Evolutionary conservation across 2,797 vertebrate genomes (phyloP).

Genomic region (Phoxinus dragarum): DNA sequence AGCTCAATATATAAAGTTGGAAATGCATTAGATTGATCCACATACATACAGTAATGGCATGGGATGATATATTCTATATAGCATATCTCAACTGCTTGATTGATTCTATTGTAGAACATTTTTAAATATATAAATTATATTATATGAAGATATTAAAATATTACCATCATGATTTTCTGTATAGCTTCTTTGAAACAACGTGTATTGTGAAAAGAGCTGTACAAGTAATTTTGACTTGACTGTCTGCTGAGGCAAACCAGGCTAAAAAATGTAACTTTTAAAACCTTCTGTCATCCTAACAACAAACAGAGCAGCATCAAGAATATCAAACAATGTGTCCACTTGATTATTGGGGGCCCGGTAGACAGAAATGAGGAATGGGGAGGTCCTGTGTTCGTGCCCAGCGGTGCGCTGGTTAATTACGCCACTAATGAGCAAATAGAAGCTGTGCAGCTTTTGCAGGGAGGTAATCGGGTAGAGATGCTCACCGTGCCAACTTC

Average conservation of each 20-base stretch:
- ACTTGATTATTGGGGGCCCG: neutral
- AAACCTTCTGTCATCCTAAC: neutral
- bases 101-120: neutral
- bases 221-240: neutral
- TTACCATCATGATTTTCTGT: neutral
- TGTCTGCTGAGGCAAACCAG: neutral
- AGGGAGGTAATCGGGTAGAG: constrained; percentile 30
- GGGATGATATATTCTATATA: no score
- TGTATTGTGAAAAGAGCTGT: neutral
- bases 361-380: constrained; percentile 23
- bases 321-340: neutral
- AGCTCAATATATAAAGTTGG: neutral
- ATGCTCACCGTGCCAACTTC: constrained; percentile 46
- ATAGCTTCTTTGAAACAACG: neutral
- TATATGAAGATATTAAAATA: neutral
- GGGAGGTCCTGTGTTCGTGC: neutral
- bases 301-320: neutral
- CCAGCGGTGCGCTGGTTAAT: constrained; percentile 43
- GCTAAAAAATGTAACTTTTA: neutral
- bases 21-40: neutral
- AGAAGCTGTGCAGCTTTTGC: constrained; percentile 46
- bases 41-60: neutral
- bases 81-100: neutral
- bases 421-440: constrained; percentile 46
- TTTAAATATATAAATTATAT: neutral